These are phyloP conservation scores for Plestiodon gilberti DNA, from an alignment of 2,113 vertebrate species.

Conservation along the genomic window DNA sequence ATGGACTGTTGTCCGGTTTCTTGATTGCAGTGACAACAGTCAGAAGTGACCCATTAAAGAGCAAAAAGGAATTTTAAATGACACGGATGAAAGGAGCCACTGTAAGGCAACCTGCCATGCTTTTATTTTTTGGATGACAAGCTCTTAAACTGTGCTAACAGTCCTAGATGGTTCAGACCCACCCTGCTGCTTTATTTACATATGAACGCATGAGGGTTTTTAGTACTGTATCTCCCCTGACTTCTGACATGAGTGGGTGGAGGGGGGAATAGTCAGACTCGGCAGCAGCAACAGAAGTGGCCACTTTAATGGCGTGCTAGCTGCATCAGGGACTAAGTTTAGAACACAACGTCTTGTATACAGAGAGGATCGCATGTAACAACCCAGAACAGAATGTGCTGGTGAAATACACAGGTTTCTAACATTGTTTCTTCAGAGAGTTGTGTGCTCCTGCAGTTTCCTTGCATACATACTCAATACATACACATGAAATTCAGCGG, in stretches of 20 bases:
- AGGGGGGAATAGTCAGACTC: conserved; percentile 23
- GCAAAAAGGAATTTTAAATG: background rate
- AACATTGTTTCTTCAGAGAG: background rate
- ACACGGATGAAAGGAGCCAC: conserved; percentile 45
- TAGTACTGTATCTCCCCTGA: conserved; percentile 59
- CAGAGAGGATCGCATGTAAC: conserved; percentile 31
- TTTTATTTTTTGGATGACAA: conserved; percentile 18
- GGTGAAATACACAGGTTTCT: background rate
- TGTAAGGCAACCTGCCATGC: background rate
- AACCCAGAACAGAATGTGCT: conserved; percentile 68
- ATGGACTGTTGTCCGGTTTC: background rate
- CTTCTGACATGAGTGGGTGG: conserved; percentile 43
- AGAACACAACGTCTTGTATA: conserved; percentile 38
- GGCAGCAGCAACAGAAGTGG: conserved; percentile 31
- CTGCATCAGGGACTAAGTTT: conserved; percentile 76
- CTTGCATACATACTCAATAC: background rate
- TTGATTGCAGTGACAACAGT: too few relatives aligned
- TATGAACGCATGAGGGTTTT: conserved; percentile 54
- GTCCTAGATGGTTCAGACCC: conserved; percentile 52
- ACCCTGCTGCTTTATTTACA: conserved; percentile 38
- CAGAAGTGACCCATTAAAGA: background rate
- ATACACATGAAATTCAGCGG: background rate
- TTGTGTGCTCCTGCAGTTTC: background rate
- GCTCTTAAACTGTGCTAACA: conserved; percentile 51
- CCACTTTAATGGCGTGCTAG: conserved; percentile 65